These are phyloP conservation scores for Sisor rabdophorus DNA, from an alignment of 2,113 vertebrate genomes.

Conservation along the genomic window DNA sequence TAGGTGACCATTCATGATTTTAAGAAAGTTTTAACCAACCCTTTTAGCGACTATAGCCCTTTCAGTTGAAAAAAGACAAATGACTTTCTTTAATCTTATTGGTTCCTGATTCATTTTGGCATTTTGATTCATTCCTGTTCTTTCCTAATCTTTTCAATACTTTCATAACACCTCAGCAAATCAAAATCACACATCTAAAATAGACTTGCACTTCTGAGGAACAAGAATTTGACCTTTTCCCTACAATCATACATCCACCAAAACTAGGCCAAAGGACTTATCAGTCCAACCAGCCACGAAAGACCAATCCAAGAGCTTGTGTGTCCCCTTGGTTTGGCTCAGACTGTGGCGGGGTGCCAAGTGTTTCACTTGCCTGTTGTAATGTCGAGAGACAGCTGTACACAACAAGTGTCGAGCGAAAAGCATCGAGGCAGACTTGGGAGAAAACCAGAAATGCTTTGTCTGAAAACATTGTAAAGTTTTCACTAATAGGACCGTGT, in stretches of 20 bases:
- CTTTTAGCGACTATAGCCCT: constrained; percentile 40
- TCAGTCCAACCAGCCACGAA: constrained; percentile 59
- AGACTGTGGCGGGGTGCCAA: constrained; percentile 61
- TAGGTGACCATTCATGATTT: constrained; percentile 34
- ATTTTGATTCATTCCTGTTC: too few relatives aligned
- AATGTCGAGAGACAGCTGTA: constrained; percentile 49
- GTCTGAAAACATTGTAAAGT: neutral
- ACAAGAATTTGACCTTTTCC: constrained; percentile 37
- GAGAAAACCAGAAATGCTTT: constrained; percentile 1
- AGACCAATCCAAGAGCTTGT: constrained; percentile 61
- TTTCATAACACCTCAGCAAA: too few relatives aligned
- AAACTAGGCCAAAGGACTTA: constrained; percentile 49
- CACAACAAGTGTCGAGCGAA: constrained; percentile 1
- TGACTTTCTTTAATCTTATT: constrained; percentile 48
- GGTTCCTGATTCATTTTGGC: constrained; percentile 43
- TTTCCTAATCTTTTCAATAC: too few relatives aligned
- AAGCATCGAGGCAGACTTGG: neutral
- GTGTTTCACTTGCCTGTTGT: constrained; percentile 61
- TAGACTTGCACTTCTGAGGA: neutral
- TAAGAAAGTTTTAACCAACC: constrained; percentile 36
- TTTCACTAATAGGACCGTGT: neutral
- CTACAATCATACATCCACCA: constrained; percentile 55
- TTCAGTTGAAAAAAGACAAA: constrained; percentile 43
- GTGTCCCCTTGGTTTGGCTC: constrained; percentile 57
- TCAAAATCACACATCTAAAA: neutral